These are phyloP conservation scores for Drosophila sechellia DNA, from an alignment of 1,140 invertebrate genomes.

Conservation along the genomic window DNA sequence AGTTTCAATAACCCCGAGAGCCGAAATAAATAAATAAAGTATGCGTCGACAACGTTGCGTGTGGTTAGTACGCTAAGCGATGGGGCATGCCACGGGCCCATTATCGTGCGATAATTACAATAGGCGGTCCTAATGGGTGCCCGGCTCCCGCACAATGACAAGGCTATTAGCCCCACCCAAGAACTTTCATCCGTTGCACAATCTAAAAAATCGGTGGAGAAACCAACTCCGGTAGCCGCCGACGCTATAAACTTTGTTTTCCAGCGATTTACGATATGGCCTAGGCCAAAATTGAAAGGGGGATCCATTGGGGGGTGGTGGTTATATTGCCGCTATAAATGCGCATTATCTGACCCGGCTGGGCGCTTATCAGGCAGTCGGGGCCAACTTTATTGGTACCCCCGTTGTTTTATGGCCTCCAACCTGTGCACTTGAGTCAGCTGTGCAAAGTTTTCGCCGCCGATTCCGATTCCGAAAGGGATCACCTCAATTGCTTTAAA, in stretches of 20 bases:
- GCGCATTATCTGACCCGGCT: conserved; percentile 53
- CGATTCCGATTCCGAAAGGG: conserved; percentile 7
- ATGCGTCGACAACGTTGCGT: conserved; percentile 48
- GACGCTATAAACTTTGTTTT: conserved; percentile 31
- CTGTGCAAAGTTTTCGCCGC: conserved; percentile 48
- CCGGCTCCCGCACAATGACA: conserved; percentile 26
- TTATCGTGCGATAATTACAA: conserved; percentile 23
- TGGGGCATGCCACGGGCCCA: conserved; percentile 21
- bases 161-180: conserved; percentile 15
- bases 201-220: conserved; percentile 7
- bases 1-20: conserved; percentile 72
- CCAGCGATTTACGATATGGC: conserved; percentile 55
- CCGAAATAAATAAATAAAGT: conserved; percentile 48
- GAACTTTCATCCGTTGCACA: conserved; percentile 11
- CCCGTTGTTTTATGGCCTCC: conserved; percentile 35
- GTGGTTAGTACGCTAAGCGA: conserved; percentile 48
- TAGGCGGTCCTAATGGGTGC: conserved; percentile 38
- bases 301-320: conserved; percentile 3
- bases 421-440: conserved; percentile 58
- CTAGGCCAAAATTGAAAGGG: conserved; percentile 6
- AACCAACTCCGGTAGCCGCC: conserved; percentile 24
- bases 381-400: conserved; percentile 52
- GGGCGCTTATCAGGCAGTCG: conserved; percentile 49
- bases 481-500: conserved; percentile 67
- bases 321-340: conserved; percentile 44